Evolutionary conservation across 2,797 vertebrate genomes (phyloP), one percentile per base, ranked within the genome.

Genomic region (Tympanoctomys barrerae): DNA sequence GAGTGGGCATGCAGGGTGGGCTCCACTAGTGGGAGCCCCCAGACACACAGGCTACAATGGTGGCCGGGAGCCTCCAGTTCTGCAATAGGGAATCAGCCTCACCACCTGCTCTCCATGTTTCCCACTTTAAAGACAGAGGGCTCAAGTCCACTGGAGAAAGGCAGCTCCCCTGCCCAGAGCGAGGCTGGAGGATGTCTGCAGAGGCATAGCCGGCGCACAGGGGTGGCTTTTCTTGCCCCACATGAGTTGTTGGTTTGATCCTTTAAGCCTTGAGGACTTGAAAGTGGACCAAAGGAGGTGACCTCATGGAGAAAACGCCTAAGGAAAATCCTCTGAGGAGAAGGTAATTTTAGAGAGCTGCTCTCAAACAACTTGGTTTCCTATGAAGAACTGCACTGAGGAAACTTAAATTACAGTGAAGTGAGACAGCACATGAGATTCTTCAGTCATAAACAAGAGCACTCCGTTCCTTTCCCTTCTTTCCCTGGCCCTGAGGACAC

Each of bases 401-500:
- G 39, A 28, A 57, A 77, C 49, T 75, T 52, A 62, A 89, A 16
- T 91, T 46, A 81, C 54, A 87, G 22, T 31, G 84, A 93, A 39
- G 28, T 28, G n/a, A 88, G 90, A n/a, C n/a, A 33, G 16, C 11
- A 28, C 24, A 2, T n/a, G 54, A 49, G 87, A 77, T 62, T 89
- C 52, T 83, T 78, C 33, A 2, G 21, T 71, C 39, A 46, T 31
- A 19, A 21, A 10, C 1, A 28, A 61, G 36, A 94, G 62, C 31
- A 19, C 36, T 75, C 46, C 1, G 28, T 19, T 16, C 5, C 10
- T 89, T 91, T 94, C 52, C n/a, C 70, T 77, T 91, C 93, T 90
- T 84, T 52, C 90, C 85, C 52, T 96, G 93, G 68, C 89, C 96
- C 59, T 64, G 22, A 49, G 89, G 79, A 92, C 81, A 59, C 62